phyloP scores from a whole-genome alignment of 1,140 invertebrate genomes.

The Calliopsis andreniformis region DNA sequence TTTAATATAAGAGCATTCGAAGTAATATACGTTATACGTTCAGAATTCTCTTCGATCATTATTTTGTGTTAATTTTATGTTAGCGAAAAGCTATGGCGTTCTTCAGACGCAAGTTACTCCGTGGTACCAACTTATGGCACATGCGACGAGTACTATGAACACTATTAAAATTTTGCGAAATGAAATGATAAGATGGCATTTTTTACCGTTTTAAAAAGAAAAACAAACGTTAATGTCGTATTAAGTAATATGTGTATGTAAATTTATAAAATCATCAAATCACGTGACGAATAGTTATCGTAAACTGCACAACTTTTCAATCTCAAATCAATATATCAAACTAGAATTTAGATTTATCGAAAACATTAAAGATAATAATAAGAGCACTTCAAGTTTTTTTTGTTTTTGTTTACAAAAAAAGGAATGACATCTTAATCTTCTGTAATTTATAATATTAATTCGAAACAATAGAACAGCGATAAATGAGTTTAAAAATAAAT shows the following conservation, averaged over 20 bases:
- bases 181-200: constrained; percentile 7
- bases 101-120: background rate
- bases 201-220: background rate
- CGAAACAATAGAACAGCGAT: background rate
- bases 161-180: background rate
- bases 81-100: background rate
- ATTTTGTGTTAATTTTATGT: background rate
- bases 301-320: background rate
- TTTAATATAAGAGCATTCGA: background rate
- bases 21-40: background rate
- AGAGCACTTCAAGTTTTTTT: background rate
- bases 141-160: background rate
- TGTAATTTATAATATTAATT: background rate
- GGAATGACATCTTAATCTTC: background rate
- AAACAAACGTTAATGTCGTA: no score
- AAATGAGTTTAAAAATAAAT: background rate
- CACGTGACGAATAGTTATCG: background rate
- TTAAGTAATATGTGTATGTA: no score
- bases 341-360: no score
- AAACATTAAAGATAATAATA: no score
- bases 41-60: background rate
- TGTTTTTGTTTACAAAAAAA: background rate
- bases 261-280: no score
- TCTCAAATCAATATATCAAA: background rate
- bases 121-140: background rate